Evolutionary conservation across 2,113 vertebrate species (phyloP).

Genomic region (Caretta caretta): DNA sequence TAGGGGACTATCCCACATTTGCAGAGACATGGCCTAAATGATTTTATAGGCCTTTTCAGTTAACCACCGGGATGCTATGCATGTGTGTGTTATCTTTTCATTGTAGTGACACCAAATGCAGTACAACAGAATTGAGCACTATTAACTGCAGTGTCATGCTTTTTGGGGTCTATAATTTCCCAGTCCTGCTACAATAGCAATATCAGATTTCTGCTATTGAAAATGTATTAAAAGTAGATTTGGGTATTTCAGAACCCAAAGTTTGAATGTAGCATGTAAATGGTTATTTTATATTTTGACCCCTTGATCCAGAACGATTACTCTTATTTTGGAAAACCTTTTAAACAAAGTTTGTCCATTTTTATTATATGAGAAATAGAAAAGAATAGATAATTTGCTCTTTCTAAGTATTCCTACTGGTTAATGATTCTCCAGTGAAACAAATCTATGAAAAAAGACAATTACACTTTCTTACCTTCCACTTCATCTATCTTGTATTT

Average conservation of each 20-base stretch:
- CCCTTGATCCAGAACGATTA: neutral
- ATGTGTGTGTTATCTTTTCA: neutral
- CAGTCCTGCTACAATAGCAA: neutral
- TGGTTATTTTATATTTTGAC: constrained; percentile 46
- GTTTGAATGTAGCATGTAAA: neutral
- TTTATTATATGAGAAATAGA: neutral
- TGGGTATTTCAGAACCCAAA: constrained; percentile 21
- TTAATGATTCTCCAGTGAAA: neutral
- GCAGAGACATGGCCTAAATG: neutral
- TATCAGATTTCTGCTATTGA: neutral
- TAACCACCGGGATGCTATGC: neutral
- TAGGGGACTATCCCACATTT: neutral
- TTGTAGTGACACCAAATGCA: neutral
- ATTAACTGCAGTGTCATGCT: neutral
- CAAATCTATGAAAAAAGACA: constrained; percentile 23
- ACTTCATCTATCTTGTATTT: constrained; percentile 27
- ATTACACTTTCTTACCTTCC: neutral
- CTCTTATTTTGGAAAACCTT: constrained; percentile 36
- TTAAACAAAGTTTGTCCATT: neutral
- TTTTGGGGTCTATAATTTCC: neutral
- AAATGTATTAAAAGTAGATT: constrained; percentile 38
- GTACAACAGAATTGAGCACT: neutral
- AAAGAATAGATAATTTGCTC: neutral
- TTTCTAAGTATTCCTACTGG: neutral
- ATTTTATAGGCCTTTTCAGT: neutral